Conservation (phyloP, 37 sponge, comb jelly and placozoan species). For the Cliona cf. orientalis region DNA sequence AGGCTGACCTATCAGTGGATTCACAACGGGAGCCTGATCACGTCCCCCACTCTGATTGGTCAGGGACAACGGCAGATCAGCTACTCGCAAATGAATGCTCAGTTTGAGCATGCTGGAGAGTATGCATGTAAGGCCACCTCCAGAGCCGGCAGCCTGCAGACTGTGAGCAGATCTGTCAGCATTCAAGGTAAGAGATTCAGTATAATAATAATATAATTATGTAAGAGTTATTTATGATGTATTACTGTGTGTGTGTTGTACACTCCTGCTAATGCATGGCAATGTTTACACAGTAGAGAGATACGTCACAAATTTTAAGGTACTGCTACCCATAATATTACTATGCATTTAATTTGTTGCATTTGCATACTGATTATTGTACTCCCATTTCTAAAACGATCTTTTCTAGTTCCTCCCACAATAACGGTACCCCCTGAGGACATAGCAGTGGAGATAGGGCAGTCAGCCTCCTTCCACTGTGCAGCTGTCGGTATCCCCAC, state of each 20-base stretch:
- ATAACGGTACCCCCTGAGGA: conserved; percentile 48
- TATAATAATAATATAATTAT: neutral
- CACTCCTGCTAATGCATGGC: no score
- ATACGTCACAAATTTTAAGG: no score
- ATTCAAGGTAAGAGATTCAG: conserved; percentile 55
- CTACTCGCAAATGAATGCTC: neutral
- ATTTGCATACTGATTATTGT: no score
- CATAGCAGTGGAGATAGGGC: conserved; percentile 3
- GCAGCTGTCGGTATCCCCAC: conserved; percentile 49
- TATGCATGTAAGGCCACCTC: conserved; percentile 58
- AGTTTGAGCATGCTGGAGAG: conserved; percentile 39
- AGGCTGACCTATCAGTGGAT: conserved; percentile 57
- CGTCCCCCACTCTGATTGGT: neutral
- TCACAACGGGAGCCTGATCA: conserved; percentile 51
- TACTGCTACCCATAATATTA: no score
- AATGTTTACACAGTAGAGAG: neutral
- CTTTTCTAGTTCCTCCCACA: conserved; percentile 56
- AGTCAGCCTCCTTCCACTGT: conserved; percentile 43
- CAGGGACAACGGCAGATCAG: neutral
- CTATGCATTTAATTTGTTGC: no score
- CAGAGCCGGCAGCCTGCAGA: conserved; percentile 52
- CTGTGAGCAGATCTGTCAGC: conserved; percentile 1
- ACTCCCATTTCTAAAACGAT: no score
- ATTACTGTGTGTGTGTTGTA: neutral
- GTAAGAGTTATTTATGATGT: no score